Conservation (phyloP, 2,113 vertebrate genomes). For the Hystrix brachyura region DNA sequence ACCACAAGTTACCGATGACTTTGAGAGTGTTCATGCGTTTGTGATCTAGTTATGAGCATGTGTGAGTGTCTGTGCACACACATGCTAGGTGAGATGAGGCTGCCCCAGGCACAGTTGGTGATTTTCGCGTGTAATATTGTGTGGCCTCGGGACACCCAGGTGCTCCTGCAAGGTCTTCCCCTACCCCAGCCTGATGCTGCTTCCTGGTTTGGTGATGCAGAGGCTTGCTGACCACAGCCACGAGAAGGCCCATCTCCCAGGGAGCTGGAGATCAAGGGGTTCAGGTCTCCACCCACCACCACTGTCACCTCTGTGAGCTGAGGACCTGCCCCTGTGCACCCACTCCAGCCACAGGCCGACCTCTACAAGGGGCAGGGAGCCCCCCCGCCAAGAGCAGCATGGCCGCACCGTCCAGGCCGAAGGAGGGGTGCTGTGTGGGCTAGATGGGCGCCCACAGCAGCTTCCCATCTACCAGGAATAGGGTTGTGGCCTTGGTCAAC, state of each 20-base stretch:
- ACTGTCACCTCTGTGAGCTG: not conserved
- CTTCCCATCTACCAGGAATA: not conserved
- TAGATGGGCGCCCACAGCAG: accelerated
- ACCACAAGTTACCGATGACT: no score
- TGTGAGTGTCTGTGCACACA: not conserved
- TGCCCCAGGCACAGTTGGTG: not conserved
- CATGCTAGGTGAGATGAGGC: not conserved
- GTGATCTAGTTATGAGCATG: not conserved
- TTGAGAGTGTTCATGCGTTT: accelerated
- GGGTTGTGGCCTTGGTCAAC: not conserved
- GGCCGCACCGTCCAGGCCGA: not conserved
- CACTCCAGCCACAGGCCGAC: not conserved
- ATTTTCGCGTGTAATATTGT: not conserved
- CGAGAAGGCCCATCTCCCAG: accelerated
- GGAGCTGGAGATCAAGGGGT: not conserved
- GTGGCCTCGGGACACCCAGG: not conserved
- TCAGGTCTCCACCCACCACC: no score
- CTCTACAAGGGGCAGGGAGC: no score
- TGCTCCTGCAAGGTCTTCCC: not conserved
- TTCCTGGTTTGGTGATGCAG: not conserved
- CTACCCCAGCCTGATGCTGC: not conserved
- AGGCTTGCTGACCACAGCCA: not conserved
- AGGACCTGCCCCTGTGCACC: not conserved
- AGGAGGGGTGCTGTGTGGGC: slow-evolving; percentile 25
- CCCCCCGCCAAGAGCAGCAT: slow-evolving; percentile 39